Evolutionary conservation across 2,888 invertebrate genomes (phyloP).

Genomic region (Lamproptera curius): DNA sequence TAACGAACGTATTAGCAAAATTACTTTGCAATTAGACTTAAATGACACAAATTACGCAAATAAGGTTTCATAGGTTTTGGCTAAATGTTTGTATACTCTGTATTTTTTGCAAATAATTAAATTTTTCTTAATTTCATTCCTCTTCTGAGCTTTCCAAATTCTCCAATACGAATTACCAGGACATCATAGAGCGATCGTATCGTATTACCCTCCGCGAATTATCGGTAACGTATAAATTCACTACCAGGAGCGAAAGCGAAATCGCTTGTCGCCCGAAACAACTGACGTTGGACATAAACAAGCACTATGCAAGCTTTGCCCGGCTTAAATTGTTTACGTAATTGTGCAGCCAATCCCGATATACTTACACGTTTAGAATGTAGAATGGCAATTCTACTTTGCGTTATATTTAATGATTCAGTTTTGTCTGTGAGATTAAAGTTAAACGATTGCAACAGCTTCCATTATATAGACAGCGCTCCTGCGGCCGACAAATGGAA

Average conservation of each 20-base stretch:
- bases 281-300: constrained; percentile 20
- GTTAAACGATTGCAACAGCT: no score
- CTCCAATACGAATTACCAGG: no score
- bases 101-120: neutral
- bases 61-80: no score
- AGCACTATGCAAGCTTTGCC: constrained; percentile 13
- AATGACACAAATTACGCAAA: no score
- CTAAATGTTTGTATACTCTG: no score
- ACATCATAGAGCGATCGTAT: no score
- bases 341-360: constrained; percentile 19
- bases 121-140: neutral
- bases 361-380: constrained; percentile 9
- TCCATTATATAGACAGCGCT: no score
- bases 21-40: no score
- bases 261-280: constrained; percentile 17
- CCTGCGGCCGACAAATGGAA: no score
- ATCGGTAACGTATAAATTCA: constrained; percentile 11
- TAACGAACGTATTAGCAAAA: no score
- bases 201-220: neutral
- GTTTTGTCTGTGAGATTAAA: no score
- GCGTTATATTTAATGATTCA: neutral
- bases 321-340: constrained; percentile 19
- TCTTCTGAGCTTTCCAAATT: no score
- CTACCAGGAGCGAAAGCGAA: constrained; percentile 15
- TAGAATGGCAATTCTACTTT: neutral